These are phyloP conservation scores for Chaetodon trifasciatus DNA, from an alignment of 2,797 vertebrate species.

Conservation along the genomic window DNA sequence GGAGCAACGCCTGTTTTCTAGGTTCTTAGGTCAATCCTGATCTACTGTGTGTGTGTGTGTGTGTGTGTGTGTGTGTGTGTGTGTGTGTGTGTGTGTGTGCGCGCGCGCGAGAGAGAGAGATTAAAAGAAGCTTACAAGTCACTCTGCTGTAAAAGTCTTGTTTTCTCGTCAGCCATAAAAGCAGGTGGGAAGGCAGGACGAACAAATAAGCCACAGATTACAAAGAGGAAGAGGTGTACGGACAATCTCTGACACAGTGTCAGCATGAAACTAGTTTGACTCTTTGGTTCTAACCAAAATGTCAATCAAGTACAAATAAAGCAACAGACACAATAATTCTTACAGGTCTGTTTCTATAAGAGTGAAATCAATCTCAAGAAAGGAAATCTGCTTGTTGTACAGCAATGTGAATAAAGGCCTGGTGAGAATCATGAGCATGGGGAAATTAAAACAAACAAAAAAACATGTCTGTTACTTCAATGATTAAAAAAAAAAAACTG, in stretches of 20 bases:
- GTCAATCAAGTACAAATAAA: not conserved
- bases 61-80: not conserved
- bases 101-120: not conserved
- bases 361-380: not conserved
- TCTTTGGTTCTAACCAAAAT: not conserved
- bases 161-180: conserved; percentile 39
- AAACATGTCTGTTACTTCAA: conserved; percentile 2
- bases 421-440: conserved; percentile 15
- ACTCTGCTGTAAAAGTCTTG: conserved; percentile 36
- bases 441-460: conserved; percentile 8
- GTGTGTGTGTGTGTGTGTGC: not conserved
- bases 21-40: conserved; percentile 39
- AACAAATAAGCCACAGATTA: conserved; percentile 40
- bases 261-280: not conserved
- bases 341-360: not conserved
- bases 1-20: conserved; percentile 14
- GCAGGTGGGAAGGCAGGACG: conserved; percentile 37
- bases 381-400: not conserved
- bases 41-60: conserved; percentile 14
- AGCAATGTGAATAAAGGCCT: conserved; percentile 17
- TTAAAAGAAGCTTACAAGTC: conserved; percentile 45
- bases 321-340: not conserved
- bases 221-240: conserved; percentile 14
- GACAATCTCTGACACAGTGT: not conserved
- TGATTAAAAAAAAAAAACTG: conserved; percentile 3